phyloP scores from a whole-genome alignment of 1,140 invertebrate genomes.

The Hycleus phaleratus region DNA sequence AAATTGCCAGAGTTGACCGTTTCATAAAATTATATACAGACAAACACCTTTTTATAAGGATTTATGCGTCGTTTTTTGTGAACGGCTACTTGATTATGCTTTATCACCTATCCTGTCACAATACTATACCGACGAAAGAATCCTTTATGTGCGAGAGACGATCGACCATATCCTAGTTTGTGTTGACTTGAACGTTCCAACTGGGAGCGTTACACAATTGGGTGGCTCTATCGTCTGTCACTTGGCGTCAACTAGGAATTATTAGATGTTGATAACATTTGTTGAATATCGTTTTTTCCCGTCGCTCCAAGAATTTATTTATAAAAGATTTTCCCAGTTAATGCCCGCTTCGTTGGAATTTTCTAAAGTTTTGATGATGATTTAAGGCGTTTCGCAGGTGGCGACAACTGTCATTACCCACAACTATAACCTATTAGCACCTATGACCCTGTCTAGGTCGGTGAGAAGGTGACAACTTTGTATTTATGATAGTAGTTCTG shows the following conservation, averaged over 20 bases:
- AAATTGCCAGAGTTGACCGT: too few species aligned
- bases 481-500: conserved; percentile 12
- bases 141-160: conserved; percentile 6
- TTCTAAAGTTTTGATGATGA: background rate
- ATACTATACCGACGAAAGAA: conserved; percentile 27
- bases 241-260: conserved; percentile 5
- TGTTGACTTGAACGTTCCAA: background rate
- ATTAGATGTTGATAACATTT: conserved; percentile 8
- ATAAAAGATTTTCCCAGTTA: too few species aligned
- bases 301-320: too few species aligned
- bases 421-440: conserved; percentile 11
- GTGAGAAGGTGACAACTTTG: conserved; percentile 3
- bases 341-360: background rate
- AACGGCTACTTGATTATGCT: conserved; percentile 33
- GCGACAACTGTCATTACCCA: conserved; percentile 8
- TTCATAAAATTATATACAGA: background rate
- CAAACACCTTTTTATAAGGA: conserved; percentile 26
- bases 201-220: background rate
- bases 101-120: conserved; percentile 32
- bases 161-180: conserved; percentile 1
- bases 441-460: conserved; percentile 9
- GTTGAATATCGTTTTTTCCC: too few species aligned
- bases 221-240: background rate
- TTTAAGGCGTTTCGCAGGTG: conserved; percentile 6
- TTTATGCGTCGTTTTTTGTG: conserved; percentile 29